phyloP scores from a whole-genome alignment of 2,888 invertebrate genomes.

The Nymphalis polychloros region DNA sequence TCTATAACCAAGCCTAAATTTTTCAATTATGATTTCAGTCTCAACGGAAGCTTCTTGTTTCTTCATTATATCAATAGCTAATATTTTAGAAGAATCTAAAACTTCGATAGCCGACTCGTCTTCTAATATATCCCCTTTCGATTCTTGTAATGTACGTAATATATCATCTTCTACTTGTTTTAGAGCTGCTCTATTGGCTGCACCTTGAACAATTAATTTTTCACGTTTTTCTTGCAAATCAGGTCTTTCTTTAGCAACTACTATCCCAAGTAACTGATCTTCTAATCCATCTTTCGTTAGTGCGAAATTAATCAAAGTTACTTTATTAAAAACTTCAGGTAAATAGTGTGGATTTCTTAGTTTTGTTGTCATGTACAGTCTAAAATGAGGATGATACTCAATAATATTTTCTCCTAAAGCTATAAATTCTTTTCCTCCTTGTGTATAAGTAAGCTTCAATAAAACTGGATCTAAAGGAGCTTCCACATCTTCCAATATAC shows the following conservation, averaged over 20 bases:
- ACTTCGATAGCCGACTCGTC: constrained; percentile 94
- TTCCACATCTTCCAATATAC: constrained; percentile 89
- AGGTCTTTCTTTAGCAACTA: constrained; percentile 92
- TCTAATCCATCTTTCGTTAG: constrained; percentile 91
- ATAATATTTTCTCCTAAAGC: constrained; percentile 89
- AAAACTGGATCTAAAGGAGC: constrained; percentile 89
- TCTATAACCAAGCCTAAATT: constrained; percentile 87
- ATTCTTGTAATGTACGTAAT: constrained; percentile 89
- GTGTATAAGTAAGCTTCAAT: constrained; percentile 87
- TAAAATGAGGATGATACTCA: constrained; percentile 88
- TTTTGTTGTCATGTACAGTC: constrained; percentile 91
- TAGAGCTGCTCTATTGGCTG: constrained; percentile 89
- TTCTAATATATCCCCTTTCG: constrained; percentile 94
- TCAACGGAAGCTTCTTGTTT: constrained; percentile 90
- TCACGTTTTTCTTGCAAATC: constrained; percentile 91
- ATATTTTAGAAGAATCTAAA: constrained; percentile 90
- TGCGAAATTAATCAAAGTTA: constrained; percentile 91
- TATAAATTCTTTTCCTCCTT: constrained; percentile 88
- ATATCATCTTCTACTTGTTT: constrained; percentile 95
- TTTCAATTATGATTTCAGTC: constrained; percentile 89
- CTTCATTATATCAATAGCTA: constrained; percentile 90
- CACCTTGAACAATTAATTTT: constrained; percentile 88
- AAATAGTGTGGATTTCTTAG: constrained; percentile 92
- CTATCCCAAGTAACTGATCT: constrained; percentile 91
- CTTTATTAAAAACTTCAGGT: constrained; percentile 92